phyloP scores from a whole-genome alignment of 2,888 invertebrate species.

The Gryllus longicercus region DNA sequence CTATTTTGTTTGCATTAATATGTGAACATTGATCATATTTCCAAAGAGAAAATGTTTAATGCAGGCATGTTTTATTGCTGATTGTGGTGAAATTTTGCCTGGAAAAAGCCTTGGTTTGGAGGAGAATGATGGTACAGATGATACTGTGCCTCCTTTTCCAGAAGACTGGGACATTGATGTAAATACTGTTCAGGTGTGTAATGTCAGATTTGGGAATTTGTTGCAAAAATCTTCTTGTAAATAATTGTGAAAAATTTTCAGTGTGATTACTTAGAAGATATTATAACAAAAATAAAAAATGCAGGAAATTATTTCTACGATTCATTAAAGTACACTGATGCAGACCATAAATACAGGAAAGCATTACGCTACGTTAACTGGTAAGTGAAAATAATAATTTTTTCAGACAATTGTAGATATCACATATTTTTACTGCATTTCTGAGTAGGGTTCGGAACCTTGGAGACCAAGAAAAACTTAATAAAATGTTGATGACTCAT shows the following conservation, averaged over 20 bases:
- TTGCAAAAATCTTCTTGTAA: neutral
- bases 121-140: constrained; percentile 68
- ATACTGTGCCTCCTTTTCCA: constrained; percentile 72
- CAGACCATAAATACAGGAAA: constrained; percentile 75
- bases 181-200: constrained; percentile 34
- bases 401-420: neutral
- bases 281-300: constrained; percentile 61
- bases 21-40: constrained; percentile 32
- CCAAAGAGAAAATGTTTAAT: constrained; percentile 31
- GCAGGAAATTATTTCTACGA: constrained; percentile 70
- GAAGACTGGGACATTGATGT: constrained; percentile 59
- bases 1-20: neutral
- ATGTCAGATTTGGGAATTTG: neutral
- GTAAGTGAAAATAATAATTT: constrained; percentile 39
- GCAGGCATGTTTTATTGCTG: constrained; percentile 62
- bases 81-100: constrained; percentile 68
- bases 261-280: constrained; percentile 43
- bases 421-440: neutral
- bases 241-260: constrained; percentile 42
- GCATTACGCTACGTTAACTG: constrained; percentile 67
- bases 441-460: constrained; percentile 18
- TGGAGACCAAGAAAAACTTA: constrained; percentile 25
- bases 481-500: constrained; percentile 43
- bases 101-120: constrained; percentile 62
- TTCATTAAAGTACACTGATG: constrained; percentile 58